Base-by-base conservation (phyloP, 1,140 invertebrate genomes). In the Streblospio benedicti region DNA sequence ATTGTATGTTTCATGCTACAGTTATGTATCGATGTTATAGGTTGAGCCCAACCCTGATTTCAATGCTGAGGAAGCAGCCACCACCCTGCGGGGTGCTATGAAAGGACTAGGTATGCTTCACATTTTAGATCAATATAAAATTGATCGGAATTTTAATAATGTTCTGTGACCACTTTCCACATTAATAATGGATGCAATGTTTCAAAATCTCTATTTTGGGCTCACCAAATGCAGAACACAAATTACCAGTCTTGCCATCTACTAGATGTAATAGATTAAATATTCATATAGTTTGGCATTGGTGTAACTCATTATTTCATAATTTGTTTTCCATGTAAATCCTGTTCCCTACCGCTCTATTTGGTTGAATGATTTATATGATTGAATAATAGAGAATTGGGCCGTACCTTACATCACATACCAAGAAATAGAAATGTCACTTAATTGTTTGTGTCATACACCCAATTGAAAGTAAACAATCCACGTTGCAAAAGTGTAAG, bases 91-190 rank as follows among this genome's bases (percentile, higher is more conserved):
- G 6, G 72, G 70, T 55, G 71, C 71, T 1, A 74, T 75, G 69
- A 72, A 71, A 63, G 70, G 70, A 32, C 33, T 72, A 18, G 70
- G 70, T 73, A 65, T 60, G 69, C n/a, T n/a, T n/a, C n/a, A n/a
- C n/a, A n/a, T n/a, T n/a, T n/a, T n/a, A n/a, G n/a, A n/a, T n/a
- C n/a, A n/a, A n/a, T n/a, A n/a, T n/a, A n/a, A n/a, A n/a, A n/a
- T n/a, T n/a, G n/a, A n/a, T n/a, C n/a, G n/a, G n/a, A n/a, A n/a
- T n/a, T n/a, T n/a, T n/a, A n/a, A n/a, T n/a, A n/a, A n/a, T n/a
- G n/a, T n/a, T n/a, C n/a, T n/a, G n/a, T n/a, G n/a, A n/a, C n/a
- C n/a, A n/a, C n/a, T n/a, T n/a, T n/a, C n/a, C n/a, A n/a, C n/a
- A n/a, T n/a, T n/a, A n/a, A n/a, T n/a, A n/a, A n/a, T 59, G 30